phyloP scores from a whole-genome alignment of 2,888 invertebrate species.

The Hipparchia semele region DNA sequence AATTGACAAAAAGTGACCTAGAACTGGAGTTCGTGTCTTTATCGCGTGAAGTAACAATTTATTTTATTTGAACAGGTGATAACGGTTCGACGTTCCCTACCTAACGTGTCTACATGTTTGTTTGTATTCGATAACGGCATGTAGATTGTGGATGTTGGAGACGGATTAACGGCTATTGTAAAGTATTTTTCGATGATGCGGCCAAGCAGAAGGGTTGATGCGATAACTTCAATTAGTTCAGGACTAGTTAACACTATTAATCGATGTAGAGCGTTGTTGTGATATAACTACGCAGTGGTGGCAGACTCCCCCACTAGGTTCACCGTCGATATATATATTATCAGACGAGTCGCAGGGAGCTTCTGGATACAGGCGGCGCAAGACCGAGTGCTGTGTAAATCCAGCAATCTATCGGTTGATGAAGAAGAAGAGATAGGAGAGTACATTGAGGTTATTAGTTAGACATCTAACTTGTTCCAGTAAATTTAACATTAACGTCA shows the following conservation, averaged over 20 bases:
- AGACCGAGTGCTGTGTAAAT: too few species aligned
- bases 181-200: too few species aligned
- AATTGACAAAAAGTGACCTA: conserved; percentile 19
- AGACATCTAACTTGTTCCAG: neutral
- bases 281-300: too few species aligned
- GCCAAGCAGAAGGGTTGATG: neutral
- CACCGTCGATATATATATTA: too few species aligned
- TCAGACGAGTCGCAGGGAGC: too few species aligned
- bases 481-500: conserved; percentile 3
- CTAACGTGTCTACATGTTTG: neutral
- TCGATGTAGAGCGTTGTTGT: too few species aligned
- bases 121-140: conserved; percentile 29
- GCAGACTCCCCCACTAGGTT: too few species aligned
- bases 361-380: too few species aligned
- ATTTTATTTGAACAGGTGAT: conserved; percentile 35
- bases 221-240: neutral
- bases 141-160: neutral
- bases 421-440: too few species aligned
- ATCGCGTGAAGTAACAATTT: conserved; percentile 22
- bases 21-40: conserved; percentile 13
- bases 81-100: conserved; percentile 23
- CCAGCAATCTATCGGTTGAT: too few species aligned
- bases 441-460: too few species aligned
- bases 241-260: neutral
- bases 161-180: neutral